These are phyloP conservation scores for Gastrophysa polygoni DNA, from an alignment of 2,888 invertebrate species.

Conservation along the genomic window DNA sequence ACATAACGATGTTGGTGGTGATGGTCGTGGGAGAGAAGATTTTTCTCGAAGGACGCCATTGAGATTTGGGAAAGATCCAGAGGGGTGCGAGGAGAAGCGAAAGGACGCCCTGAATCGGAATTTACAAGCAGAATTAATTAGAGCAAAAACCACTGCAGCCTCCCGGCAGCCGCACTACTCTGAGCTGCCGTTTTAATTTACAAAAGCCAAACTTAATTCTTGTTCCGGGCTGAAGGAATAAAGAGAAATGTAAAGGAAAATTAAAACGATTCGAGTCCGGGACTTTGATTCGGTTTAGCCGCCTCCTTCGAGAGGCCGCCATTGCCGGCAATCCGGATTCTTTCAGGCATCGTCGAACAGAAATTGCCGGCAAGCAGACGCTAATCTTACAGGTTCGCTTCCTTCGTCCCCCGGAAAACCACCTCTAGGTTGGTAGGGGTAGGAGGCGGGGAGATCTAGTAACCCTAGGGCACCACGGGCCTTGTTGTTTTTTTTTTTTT, in stretches of 20 bases:
- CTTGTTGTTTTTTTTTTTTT: no score
- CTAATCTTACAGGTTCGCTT: constrained; percentile 28
- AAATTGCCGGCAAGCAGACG: constrained; percentile 24
- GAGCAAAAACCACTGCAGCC: constrained; percentile 62
- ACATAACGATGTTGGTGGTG: no score
- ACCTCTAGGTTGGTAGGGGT: no score
- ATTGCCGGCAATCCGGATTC: constrained; percentile 40
- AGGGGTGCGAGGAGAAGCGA: constrained; percentile 16
- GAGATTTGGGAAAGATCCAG: constrained; percentile 34
- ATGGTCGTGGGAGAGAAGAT: no score
- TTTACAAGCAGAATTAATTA: constrained; percentile 64
- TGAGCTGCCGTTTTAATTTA: constrained; percentile 62
- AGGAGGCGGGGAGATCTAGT: no score
- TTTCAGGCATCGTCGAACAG: constrained; percentile 17
- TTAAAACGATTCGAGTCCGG: constrained; percentile 61
- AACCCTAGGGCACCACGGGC: no score
- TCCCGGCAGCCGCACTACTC: constrained; percentile 51
- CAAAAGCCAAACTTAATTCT: constrained; percentile 64
- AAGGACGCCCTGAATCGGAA: constrained; percentile 57
- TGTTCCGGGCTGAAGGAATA: constrained; percentile 61
- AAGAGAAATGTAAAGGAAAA: constrained; percentile 63
- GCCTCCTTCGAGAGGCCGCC: constrained; percentile 35
- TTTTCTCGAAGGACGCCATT: constrained; percentile 10
- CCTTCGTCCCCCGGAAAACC: constrained; percentile 1
- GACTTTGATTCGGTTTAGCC: constrained; percentile 60